Base-by-base conservation (phyloP, 1,140 invertebrate genomes). In the Aphelinus atriplicis region DNA sequence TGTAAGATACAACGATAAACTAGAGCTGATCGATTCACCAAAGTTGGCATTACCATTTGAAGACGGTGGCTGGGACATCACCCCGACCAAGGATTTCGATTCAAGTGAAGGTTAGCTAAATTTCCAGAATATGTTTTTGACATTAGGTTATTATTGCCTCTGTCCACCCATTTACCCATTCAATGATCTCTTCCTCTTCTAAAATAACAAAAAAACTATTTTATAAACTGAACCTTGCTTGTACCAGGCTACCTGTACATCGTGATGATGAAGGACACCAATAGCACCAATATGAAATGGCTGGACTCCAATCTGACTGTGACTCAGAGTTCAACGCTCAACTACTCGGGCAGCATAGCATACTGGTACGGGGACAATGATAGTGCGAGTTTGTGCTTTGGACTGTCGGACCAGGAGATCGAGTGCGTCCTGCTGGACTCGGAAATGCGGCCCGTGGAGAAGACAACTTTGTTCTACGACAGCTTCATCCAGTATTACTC, bases 321-420 rank as follows among this genome's bases (percentile, higher is more conserved):
- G 4, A 26, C 55, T 0, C 55, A 50, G 4, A 42, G n/a, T 4
- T 9, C 42, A 3, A 42, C 53, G 3, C 7, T 67, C 5, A 73
- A 67, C 50, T 45, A 61, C 3, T 45, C 47, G 3, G 71, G 57
- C 0, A 67, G 48, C 57, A n/a, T 67, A 43, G 57, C 43, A 1
- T 67, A 61, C 10, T 73, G 56, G 64, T 61, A 53, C 47, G 50
- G 26, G 43, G 50, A 47, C 50, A 43, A 61, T 45, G 63, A 60
- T 10, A 61, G 48, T n/a, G 26, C 10, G 5, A 73, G 63, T 48
- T n/a, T 51, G n/a, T 67, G 56, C 55, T 73, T 73, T 51, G 26
- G 62, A 3, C 3, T 65, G n/a, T 48, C 26, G n/a, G 46, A 65
- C 3, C 70, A 72, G 5, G 53, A 65, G 9, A 47, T 72, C n/a